These are phyloP conservation scores for Hirudo medicinalis DNA, from an alignment of 1,140 invertebrate species.

Conservation along the genomic window DNA sequence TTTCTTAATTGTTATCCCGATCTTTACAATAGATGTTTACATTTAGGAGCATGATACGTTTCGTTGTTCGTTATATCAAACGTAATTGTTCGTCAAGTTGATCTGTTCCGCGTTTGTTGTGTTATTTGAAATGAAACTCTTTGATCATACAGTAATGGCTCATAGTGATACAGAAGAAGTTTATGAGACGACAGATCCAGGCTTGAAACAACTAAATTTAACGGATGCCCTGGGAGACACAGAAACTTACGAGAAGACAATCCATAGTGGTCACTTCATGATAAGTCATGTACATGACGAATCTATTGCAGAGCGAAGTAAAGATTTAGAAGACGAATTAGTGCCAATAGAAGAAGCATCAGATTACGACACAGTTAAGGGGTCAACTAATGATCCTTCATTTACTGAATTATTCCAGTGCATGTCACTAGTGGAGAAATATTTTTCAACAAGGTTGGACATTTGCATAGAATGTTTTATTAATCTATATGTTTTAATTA, in stretches of 20 bases:
- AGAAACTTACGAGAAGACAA: constrained; percentile 40
- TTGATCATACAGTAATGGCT: constrained; percentile 12
- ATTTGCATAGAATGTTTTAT: not conserved
- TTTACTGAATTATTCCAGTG: constrained; percentile 88
- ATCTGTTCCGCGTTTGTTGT: too few relatives aligned
- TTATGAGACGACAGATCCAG: constrained; percentile 10
- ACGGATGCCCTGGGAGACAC: not conserved
- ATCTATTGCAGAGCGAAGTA: constrained; percentile 69
- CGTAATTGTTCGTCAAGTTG: too few relatives aligned
- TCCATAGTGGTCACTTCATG: constrained; percentile 97
- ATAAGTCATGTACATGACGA: constrained; percentile 81
- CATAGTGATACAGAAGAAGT: constrained; percentile 17
- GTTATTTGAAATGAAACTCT: not conserved
- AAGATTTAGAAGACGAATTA: constrained; percentile 42
- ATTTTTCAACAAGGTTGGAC: not conserved
- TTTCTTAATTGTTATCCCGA: too few relatives aligned
- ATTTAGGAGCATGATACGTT: too few relatives aligned
- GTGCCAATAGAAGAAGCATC: constrained; percentile 38
- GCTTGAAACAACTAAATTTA: not conserved
- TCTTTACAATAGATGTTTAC: too few relatives aligned
- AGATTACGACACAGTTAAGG: constrained; percentile 26
- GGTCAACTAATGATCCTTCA: constrained; percentile 73
- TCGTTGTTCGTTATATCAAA: too few relatives aligned
- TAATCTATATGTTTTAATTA: too few relatives aligned
- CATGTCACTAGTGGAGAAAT: constrained; percentile 84